Evolutionary conservation across 1,140 invertebrate species (phyloP).

Genomic region (Halesus radiatus): DNA sequence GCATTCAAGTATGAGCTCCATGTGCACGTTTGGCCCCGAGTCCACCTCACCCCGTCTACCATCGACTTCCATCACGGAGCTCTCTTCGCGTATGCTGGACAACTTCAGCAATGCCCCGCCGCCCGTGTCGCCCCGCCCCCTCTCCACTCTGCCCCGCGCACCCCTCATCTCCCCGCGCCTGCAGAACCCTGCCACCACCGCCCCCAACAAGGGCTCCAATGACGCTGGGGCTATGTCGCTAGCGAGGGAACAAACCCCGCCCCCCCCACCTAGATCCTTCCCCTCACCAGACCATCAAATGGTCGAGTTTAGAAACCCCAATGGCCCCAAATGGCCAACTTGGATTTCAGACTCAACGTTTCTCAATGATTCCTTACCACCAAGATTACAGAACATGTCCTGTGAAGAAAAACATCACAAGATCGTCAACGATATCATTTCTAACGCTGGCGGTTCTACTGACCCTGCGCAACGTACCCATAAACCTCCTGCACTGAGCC

Average conservation of each 20-base stretch:
- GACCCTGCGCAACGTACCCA: slow-evolving; percentile 51
- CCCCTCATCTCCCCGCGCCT: slow-evolving; percentile 19
- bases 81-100: slow-evolving; percentile 46
- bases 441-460: slow-evolving; percentile 29
- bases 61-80: slow-evolving; percentile 46
- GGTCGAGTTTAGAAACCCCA: slow-evolving; percentile 51
- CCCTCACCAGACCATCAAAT: slow-evolving; percentile 54
- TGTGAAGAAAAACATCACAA: slow-evolving; percentile 54
- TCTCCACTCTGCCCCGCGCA: slow-evolving; percentile 21
- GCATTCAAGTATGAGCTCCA: slow-evolving; percentile 51
- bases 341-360: slow-evolving; percentile 55
- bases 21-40: slow-evolving; percentile 22
- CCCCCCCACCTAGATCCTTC: slow-evolving; percentile 37
- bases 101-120: slow-evolving; percentile 45
- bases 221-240: slow-evolving; percentile 25
- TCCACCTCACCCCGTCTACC: not conserved
- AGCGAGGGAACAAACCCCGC: slow-evolving; percentile 12
- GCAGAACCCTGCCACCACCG: slow-evolving; percentile 8
- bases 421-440: slow-evolving; percentile 51
- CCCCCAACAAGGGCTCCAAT: slow-evolving; percentile 46
- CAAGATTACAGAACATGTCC: slow-evolving; percentile 59
- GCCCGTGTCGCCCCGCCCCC: slow-evolving; percentile 48
- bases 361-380: slow-evolving; percentile 60
- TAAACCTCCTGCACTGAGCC: slow-evolving; percentile 60
- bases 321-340: slow-evolving; percentile 61